phyloP scores from a whole-genome alignment of 2,888 invertebrate species.

The Cantharis flavilabris region DNA sequence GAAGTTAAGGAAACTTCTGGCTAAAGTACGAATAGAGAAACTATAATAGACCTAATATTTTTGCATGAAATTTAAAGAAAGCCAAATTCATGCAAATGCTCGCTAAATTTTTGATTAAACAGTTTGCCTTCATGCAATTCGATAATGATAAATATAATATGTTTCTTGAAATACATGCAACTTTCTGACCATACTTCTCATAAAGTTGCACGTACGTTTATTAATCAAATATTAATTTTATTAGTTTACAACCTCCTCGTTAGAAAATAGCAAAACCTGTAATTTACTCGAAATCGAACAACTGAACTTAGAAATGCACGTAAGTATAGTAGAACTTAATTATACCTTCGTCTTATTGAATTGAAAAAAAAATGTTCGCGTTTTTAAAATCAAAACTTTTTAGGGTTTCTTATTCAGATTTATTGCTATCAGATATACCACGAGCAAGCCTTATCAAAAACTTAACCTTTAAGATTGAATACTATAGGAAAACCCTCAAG shows the following conservation, averaged over 20 bases:
- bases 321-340: not conserved
- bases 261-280: constrained; percentile 18
- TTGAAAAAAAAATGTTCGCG: not conserved
- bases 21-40: constrained; percentile 43
- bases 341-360: not conserved
- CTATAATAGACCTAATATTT: constrained; percentile 15
- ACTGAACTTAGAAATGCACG: not conserved
- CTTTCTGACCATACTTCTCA: constrained; percentile 8
- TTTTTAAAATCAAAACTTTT: not conserved
- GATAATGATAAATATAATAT: not conserved
- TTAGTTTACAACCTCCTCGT: constrained; percentile 16
- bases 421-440: constrained; percentile 22
- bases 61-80: not conserved
- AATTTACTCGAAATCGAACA: constrained; percentile 10
- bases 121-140: not conserved
- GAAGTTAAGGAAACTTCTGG: constrained; percentile 76
- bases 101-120: not conserved
- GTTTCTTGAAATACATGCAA: constrained; percentile 5
- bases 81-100: not conserved
- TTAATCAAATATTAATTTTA: constrained; percentile 15
- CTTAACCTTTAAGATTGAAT: constrained; percentile 46
- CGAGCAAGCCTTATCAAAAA: constrained; percentile 45
- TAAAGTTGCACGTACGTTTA: constrained; percentile 3
- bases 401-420: constrained; percentile 43
- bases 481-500: constrained; percentile 44